Evolutionary conservation across 2,888 invertebrate species (phyloP).

Genomic region (Tuta absoluta): DNA sequence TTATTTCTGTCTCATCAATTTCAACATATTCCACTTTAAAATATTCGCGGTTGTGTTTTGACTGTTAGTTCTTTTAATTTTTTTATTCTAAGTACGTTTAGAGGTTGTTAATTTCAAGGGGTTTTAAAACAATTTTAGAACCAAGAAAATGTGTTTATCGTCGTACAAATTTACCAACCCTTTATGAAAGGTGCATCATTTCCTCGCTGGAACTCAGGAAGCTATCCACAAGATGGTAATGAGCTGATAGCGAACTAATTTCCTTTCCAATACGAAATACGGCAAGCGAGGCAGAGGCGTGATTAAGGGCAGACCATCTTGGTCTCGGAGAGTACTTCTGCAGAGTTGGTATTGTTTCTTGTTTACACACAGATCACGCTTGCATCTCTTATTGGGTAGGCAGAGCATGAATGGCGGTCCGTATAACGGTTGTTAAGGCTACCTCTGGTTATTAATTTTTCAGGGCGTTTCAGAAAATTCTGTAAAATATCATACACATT

Average conservation of each 20-base stretch:
- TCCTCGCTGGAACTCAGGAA: constrained; percentile 16
- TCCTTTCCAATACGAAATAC: constrained; percentile 26
- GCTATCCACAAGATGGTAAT: constrained; percentile 18
- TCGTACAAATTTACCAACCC: too few species aligned
- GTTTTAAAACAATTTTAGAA: too few species aligned
- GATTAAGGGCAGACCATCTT: constrained; percentile 21
- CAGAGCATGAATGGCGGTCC: too few species aligned
- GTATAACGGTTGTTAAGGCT: too few species aligned
- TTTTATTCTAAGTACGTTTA: background rate
- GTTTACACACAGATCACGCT: background rate
- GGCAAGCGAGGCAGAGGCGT: background rate
- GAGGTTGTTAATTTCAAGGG: background rate
- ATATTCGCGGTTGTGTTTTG: too few species aligned
- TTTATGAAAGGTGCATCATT: constrained; percentile 5
- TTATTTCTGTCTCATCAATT: background rate
- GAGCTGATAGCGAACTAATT: constrained; percentile 28
- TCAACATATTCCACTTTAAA: too few species aligned
- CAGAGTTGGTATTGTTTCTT: constrained; percentile 4
- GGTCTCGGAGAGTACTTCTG: constrained; percentile 12
- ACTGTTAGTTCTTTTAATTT: too few species aligned
- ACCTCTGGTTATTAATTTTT: too few species aligned
- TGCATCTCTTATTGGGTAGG: too few species aligned
- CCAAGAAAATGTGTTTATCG: too few species aligned
- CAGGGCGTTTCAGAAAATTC: too few species aligned
- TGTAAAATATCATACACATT: too few species aligned